Conservation (phyloP, 2,888 invertebrate genomes). For the Folsomia candida region DNA sequence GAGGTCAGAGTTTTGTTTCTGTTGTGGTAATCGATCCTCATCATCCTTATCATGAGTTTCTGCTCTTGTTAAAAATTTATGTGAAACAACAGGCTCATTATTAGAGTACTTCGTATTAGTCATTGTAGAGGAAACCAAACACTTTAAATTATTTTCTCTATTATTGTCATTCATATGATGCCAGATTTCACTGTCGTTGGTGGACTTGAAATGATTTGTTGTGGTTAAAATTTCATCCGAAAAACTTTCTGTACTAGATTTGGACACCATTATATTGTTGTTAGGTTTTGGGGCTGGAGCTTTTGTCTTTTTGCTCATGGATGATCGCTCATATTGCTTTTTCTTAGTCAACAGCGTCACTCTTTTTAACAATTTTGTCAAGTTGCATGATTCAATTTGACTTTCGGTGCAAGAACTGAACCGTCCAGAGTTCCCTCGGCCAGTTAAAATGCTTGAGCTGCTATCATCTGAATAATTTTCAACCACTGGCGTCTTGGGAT, state of each 20-base stretch:
- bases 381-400: conserved; percentile 44
- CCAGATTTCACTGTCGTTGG: background rate
- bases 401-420: conserved; percentile 44
- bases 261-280: no score
- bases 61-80: background rate
- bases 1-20: conserved; percentile 47
- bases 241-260: background rate
- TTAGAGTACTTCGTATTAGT: background rate
- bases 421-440: conserved; percentile 41
- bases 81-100: background rate
- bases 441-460: background rate
- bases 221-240: background rate
- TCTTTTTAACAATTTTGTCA: conserved; percentile 26
- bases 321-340: background rate
- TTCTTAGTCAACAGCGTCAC: background rate
- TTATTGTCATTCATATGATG: no score
- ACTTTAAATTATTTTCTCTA: background rate
- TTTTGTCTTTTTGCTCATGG: background rate
- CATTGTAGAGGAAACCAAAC: background rate
- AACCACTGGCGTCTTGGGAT: conserved; percentile 43
- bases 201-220: background rate
- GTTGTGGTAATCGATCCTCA: conserved; percentile 38
- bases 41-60: conserved; percentile 12
- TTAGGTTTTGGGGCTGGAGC: background rate
- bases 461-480: conserved; percentile 49